phyloP scores from a whole-genome alignment of 2,113 vertebrate species.

The Telmatochromis brichardi region DNA sequence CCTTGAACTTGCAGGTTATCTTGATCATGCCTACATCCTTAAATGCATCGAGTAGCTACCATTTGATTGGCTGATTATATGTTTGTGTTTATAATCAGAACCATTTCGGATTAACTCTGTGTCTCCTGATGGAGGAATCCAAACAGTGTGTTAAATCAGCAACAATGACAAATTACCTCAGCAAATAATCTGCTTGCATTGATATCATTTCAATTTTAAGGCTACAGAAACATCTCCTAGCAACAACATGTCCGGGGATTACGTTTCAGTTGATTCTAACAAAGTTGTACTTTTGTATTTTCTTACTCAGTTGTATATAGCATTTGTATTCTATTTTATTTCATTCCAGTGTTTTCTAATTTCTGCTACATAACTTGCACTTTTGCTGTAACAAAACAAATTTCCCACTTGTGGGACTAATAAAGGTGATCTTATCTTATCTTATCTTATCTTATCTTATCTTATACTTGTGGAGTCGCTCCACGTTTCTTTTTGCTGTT shows the following conservation, averaged over 20 bases:
- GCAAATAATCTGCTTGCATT: neutral
- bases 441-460: neutral
- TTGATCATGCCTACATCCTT: neutral
- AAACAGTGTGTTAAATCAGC: neutral
- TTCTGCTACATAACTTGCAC: neutral
- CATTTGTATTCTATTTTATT: neutral
- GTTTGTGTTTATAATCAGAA: neutral
- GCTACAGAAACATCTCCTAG: neutral
- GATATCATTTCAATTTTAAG: neutral
- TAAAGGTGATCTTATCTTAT: neutral
- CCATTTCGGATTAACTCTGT: neutral
- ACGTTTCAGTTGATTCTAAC: neutral
- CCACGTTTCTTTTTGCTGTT: neutral
- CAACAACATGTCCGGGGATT: neutral
- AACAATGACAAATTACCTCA: neutral
- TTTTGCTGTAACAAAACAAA: neutral
- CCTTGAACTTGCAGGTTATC: neutral
- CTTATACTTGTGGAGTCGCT: neutral
- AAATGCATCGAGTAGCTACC: neutral
- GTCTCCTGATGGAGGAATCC: neutral
- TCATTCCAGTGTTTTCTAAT: neutral
- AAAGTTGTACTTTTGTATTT: neutral
- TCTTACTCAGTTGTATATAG: neutral
- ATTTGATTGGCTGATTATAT: neutral
- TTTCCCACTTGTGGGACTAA: neutral